Evolutionary conservation across 1,140 invertebrate species (phyloP), one percentile per base, ranked within the genome.

Genomic region (Aphaenogaster floridana): DNA sequence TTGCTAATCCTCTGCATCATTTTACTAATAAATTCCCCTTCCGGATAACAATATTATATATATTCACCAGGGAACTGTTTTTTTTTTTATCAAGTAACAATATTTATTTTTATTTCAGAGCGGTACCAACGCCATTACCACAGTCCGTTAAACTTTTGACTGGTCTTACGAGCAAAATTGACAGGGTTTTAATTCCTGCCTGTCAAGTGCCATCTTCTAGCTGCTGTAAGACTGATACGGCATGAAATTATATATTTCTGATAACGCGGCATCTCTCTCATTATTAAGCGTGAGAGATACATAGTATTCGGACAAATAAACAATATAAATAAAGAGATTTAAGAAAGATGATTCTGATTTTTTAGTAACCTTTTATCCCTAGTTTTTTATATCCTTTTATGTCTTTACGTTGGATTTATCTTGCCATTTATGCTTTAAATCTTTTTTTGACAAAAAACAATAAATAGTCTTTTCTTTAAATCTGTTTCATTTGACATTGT

Each of bases 151-250:
- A 76, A 71, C 77, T 61, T 28, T 17, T 90, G 39, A 88, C 39
- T n/a, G 81, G 71, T 4, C 71, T 91, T 4, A 59, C 57, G 8
- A 61, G 80, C 0, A 84, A 45, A 72, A 61, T 91, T 13, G 90
- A 91, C 17, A 61, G 45, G 52, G 5, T 90, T 21, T n/a, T 91
- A 2, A 48, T 90, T 52, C 89, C 90, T 15, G 86, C 87, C 28
- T 76, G 72, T 13, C 52, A 76, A 36, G 11, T 42, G 34, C 17
- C 79, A 17, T 42, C 45, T 6, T 50, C 54, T 11, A 42, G 7
- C n/a, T 86, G 52, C 21, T 69, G 54, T 59, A 66, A 45, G 54
- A 66, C 13, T 15, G 48, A n/a, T n/a, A n/a, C 15, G 69, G 7
- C 17, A 36, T 63, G 21, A 78, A 48, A 7, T 15, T 52, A 79